Evolutionary conservation across 2,113 vertebrate genomes (phyloP).

Genomic region (Heloderma charlesbogerti): DNA sequence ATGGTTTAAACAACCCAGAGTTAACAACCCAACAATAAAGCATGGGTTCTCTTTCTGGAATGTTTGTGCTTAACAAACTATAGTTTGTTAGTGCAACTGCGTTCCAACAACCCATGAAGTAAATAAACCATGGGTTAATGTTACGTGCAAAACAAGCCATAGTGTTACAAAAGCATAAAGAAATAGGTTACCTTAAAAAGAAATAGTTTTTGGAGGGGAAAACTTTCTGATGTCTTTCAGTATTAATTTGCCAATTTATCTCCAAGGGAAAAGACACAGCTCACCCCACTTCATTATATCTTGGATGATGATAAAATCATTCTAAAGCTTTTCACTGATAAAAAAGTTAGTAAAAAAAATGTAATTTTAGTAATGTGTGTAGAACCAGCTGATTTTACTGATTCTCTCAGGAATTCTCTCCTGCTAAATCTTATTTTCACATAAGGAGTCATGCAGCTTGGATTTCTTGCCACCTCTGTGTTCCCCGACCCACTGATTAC

Average conservation of each 20-base stretch:
- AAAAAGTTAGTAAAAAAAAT: not conserved
- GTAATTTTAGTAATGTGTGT: not conserved
- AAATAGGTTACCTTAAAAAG: not conserved
- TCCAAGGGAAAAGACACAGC: not conserved
- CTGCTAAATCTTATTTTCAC: slow-evolving; percentile 13
- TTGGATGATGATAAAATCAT: not conserved
- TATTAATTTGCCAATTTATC: not conserved
- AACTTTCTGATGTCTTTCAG: not conserved
- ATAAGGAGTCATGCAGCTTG: not conserved
- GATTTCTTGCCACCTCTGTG: slow-evolving; percentile 13
- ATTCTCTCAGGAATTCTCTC: not conserved
- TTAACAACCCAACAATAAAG: no score
- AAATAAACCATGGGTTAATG: no score
- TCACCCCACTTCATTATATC: not conserved
- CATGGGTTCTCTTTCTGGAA: no score
- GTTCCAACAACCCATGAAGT: no score
- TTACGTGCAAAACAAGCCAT: no score
- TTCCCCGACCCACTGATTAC: slow-evolving; percentile 24
- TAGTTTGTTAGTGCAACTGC: no score
- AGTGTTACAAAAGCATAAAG: no score
- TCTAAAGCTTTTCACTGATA: not conserved
- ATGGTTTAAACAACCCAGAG: no score
- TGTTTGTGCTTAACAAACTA: no score
- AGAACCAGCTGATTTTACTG: not conserved
- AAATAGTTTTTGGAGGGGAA: not conserved